phyloP scores from a whole-genome alignment of 2,113 vertebrate species.

The Percina caprodes region DNA sequence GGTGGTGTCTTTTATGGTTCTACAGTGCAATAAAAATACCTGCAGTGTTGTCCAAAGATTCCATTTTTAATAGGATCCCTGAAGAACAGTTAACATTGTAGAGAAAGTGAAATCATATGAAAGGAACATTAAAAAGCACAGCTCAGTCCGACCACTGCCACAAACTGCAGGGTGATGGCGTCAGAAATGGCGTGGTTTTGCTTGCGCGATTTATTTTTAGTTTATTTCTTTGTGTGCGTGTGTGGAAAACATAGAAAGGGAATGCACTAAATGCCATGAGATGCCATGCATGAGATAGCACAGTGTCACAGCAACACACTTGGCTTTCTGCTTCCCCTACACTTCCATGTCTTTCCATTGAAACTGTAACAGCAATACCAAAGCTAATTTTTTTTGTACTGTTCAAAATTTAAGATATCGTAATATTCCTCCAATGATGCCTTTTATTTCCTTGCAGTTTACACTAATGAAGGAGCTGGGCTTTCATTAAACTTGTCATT shows the following conservation, averaged over 20 bases:
- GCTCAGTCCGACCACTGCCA: not conserved
- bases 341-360: not conserved
- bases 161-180: not conserved
- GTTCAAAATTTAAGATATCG: not conserved
- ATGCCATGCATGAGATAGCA: too few relatives aligned
- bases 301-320: not conserved
- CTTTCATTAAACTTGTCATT: slow-evolving; percentile 7
- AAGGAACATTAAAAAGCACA: slow-evolving; percentile 4
- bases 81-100: slow-evolving; percentile 9
- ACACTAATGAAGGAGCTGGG: not conserved
- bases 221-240: slow-evolving; percentile 12
- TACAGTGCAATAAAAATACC: slow-evolving; percentile 27
- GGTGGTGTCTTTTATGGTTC: slow-evolving; percentile 44
- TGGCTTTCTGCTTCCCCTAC: not conserved
- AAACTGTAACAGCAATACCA: not conserved
- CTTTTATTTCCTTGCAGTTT: not conserved
- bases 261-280: not conserved
- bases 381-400: not conserved
- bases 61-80: slow-evolving; percentile 37
- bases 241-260: slow-evolving; percentile 4
- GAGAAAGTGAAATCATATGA: slow-evolving; percentile 23
- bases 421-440: not conserved
- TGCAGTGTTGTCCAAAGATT: slow-evolving; percentile 8
- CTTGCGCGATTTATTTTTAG: not conserved
- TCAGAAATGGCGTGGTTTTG: not conserved